Evolutionary conservation across 23 tunicate species (phyloP).

Genomic region (Diplosoma virens): DNA sequence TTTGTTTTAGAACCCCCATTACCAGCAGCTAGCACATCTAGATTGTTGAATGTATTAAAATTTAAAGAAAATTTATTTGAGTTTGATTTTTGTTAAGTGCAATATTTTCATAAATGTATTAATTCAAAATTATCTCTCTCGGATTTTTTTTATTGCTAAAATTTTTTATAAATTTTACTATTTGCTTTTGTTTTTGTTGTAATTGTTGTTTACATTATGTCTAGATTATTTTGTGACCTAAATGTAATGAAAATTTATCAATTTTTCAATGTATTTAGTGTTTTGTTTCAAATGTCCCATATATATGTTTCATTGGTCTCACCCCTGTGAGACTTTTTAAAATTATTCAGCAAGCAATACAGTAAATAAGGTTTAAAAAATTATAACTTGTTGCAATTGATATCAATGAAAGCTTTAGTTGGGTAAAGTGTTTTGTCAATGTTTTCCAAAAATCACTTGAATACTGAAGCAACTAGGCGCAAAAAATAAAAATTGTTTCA

Average conservation of each 20-base stretch:
- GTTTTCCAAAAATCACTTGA: neutral
- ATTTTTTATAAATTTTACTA: too few relatives aligned
- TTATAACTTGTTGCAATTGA: neutral
- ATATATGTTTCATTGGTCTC: neutral
- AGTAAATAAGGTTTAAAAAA: too few relatives aligned
- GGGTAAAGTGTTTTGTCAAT: neutral
- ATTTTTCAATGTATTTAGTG: too few relatives aligned
- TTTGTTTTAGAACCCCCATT: constrained; percentile 7
- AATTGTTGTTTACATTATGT: neutral
- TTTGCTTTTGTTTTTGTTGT: neutral
- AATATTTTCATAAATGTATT: neutral
- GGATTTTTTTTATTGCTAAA: too few relatives aligned
- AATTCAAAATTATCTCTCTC: too few relatives aligned
- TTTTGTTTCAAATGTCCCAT: constrained; percentile 5
- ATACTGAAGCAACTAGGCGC: neutral
- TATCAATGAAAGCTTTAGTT: neutral
- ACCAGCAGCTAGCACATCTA: constrained; percentile 20
- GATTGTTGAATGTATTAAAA: neutral
- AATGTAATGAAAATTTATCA: too few relatives aligned
- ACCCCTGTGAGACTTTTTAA: neutral
- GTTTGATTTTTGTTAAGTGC: neutral
- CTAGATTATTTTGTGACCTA: too few relatives aligned
- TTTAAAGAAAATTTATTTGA: constrained; percentile 6
- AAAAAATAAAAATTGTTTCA: neutral
- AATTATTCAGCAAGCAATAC: too few relatives aligned